These are phyloP conservation scores for Forbesichthys papilliferus DNA, from an alignment of 2,113 vertebrate species.

Conservation along the genomic window DNA sequence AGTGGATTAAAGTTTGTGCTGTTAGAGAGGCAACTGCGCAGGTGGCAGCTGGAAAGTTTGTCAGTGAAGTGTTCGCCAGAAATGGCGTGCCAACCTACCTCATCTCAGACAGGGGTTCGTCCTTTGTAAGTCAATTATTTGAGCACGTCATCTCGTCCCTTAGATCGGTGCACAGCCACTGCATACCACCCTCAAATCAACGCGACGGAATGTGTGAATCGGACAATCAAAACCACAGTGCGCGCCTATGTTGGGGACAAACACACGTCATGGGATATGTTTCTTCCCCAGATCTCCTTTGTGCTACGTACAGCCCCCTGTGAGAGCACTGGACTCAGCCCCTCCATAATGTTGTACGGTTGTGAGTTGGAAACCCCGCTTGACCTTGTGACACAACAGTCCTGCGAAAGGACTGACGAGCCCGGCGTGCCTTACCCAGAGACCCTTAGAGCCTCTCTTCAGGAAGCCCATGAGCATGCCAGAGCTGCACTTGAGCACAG, in stretches of 20 bases:
- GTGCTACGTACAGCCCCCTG: constrained; percentile 4
- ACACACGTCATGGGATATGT: constrained; percentile 1
- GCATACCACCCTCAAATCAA: neutral
- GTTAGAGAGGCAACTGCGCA: no score
- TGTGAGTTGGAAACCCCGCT: neutral
- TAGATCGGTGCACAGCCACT: neutral
- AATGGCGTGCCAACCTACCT: no score
- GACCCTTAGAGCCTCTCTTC: neutral
- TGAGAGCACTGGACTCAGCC: neutral
- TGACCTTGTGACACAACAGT: neutral
- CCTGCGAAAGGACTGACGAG: neutral
- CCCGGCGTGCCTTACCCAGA: constrained; percentile 1
- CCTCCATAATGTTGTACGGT: constrained; percentile 12
- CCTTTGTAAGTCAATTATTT: neutral
- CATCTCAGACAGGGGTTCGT: no score
- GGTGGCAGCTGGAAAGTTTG: no score
- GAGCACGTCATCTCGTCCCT: neutral
- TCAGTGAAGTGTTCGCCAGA: no score
- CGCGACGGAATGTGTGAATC: neutral
- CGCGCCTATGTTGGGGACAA: neutral
- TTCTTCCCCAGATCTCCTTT: constrained; percentile 16
- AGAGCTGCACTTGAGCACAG: neutral
- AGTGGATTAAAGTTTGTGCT: no score
- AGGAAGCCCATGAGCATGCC: neutral
- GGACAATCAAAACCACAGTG: neutral